Percentiles rank a stretch among this genome's conserved stretches.
Evolutionary conservation across 2,113 vertebrate genomes (phyloP).

Genomic region (Maccullochella peelii): DNA sequence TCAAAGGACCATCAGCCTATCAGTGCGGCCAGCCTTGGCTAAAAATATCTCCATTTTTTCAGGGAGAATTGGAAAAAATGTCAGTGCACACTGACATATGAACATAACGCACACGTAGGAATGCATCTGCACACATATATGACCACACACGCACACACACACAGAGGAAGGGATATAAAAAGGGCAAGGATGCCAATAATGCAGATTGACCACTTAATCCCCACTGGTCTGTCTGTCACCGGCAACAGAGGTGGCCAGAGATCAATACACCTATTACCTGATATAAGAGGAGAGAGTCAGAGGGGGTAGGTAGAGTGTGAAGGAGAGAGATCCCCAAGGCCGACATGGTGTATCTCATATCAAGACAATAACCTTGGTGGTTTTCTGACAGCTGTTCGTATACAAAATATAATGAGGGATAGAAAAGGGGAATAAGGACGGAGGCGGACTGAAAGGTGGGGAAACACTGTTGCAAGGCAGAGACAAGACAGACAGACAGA

Average conservation of each 20-base stretch:
- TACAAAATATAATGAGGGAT: conserved; percentile 42
- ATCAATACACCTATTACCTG: conserved; percentile 74
- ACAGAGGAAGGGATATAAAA: too few species aligned
- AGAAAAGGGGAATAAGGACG: neutral
- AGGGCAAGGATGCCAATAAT: conserved; percentile 72
- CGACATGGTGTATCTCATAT: conserved; percentile 60
- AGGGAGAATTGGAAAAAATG: too few species aligned
- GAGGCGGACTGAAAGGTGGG: neutral
- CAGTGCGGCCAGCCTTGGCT: too few species aligned
- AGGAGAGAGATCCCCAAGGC: conserved; percentile 29
- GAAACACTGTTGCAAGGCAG: neutral
- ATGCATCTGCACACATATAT: too few species aligned
- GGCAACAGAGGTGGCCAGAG: conserved; percentile 67
- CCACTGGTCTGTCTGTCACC: conserved; percentile 52
- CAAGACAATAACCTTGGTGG: conserved; percentile 62
- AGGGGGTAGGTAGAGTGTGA: neutral
- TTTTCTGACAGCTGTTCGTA: conserved; percentile 66
- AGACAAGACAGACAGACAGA: neutral
- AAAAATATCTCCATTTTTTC: too few species aligned
- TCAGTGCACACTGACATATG: neutral
- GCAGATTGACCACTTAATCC: conserved; percentile 79
- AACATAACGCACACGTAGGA: neutral
- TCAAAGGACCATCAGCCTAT: too few species aligned
- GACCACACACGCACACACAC: too few species aligned
- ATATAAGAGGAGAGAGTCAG: conserved; percentile 14